phyloP scores from a whole-genome alignment of 2,113 vertebrate species.

The Haplochromis burtoni region DNA sequence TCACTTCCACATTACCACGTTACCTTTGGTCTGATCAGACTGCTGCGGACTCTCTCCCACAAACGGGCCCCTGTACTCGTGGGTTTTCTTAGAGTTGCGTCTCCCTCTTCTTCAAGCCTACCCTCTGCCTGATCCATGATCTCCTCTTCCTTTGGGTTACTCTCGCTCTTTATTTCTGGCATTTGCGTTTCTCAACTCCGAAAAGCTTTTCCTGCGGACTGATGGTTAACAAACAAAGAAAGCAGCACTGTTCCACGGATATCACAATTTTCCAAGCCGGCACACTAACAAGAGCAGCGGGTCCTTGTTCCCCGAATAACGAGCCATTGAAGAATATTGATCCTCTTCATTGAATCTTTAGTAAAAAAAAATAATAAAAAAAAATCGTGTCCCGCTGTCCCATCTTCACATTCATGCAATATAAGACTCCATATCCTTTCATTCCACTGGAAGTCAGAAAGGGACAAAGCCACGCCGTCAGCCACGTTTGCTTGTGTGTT shows the following conservation, averaged over 20 bases:
- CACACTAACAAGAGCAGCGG: background rate
- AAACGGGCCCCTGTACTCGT: constrained; percentile 45
- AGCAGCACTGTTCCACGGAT: background rate
- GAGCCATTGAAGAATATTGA: background rate
- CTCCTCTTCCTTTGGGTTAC: constrained; percentile 18
- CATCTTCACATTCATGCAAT: background rate
- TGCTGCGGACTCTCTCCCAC: constrained; percentile 63
- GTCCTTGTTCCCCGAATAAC: background rate
- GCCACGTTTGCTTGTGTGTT: constrained; percentile 27
- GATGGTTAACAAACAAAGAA: background rate
- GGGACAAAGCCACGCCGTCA: constrained; percentile 27
- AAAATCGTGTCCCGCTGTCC: background rate
- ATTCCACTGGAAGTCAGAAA: background rate
- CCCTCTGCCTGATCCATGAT: constrained; percentile 10
- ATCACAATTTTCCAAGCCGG: background rate
- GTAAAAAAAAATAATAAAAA: fast-evolving
- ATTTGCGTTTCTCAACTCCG: background rate
- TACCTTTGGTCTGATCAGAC: constrained; percentile 68
- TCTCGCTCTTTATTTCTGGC: constrained; percentile 30
- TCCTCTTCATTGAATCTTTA: background rate
- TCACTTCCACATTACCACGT: background rate
- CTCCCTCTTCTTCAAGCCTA: constrained; percentile 29
- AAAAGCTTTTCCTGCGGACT: background rate
- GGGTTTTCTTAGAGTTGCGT: constrained; percentile 13
- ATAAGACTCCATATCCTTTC: background rate